Base-by-base conservation (phyloP, 2,888 invertebrate species). In the Cryptophagus acutangulus region DNA sequence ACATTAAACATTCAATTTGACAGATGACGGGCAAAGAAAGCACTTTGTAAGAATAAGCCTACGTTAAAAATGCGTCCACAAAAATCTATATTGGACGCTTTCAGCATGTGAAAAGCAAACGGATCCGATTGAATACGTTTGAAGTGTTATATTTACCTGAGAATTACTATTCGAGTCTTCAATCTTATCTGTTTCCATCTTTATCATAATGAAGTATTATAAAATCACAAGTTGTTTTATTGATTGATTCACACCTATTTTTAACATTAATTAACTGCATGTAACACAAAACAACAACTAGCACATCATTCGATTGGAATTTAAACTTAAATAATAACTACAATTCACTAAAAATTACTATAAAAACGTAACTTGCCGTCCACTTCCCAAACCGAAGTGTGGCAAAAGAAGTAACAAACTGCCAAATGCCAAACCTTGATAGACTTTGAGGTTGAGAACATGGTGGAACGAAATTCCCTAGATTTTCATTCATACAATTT, bases 131-230 rank as follows among this genome's bases (percentile, higher is more conserved):
- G n/a, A n/a, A n/a, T n/a, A n/a, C n/a, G n/a, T n/a, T n/a, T n/a
- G n/a, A n/a, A n/a, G n/a, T n/a, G n/a, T n/a, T n/a, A n/a, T n/a
- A 55, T 64, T 61, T 68, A 79, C 82, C 78, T 82, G 81, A 63
- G 77, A 74, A 74, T 78, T 81, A 63, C 78, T 75, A 25, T 75
- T 78, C 57, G 79, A 75, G 68, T 88, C 88, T 75, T 87, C 87
- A 75, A 86, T 83, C 79, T 86, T 86, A 78, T 89, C 88, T 74
- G 87, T 88, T 81, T 89, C 89, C 88, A 89, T 89, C 81, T 86
- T 85, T 75, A 82, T 78, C 82, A 84, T 82, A 71, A 71, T 72
- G 72, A n/a, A n/a, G n/a, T n/a, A n/a, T n/a, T 20, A 20, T 20
- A 20, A 20, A 20, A 20, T 20, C 24, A 20, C 24, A 20, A 20